phyloP scores from a whole-genome alignment of 2,888 invertebrate species.

The Leuctra nigra region DNA sequence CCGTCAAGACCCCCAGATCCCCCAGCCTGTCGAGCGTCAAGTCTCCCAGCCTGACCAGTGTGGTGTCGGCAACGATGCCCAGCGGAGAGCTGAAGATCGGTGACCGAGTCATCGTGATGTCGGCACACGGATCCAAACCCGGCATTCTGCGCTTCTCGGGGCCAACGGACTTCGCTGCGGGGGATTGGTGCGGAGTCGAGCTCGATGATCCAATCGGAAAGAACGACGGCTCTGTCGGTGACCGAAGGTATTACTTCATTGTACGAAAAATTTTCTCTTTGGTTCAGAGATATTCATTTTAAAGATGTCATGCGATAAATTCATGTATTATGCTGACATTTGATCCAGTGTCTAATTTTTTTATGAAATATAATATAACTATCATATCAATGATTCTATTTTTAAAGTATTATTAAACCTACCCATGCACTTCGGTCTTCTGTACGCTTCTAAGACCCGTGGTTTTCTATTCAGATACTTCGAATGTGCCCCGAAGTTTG shows the following conservation, averaged over 20 bases:
- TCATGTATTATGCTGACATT: too few relatives aligned
- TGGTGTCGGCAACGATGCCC: conserved; percentile 29
- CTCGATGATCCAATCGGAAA: conserved; percentile 90
- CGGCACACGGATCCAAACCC: conserved; percentile 82
- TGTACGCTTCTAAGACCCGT: too few relatives aligned
- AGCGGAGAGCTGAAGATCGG: conserved; percentile 68
- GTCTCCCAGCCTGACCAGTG: conserved; percentile 20
- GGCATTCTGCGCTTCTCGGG: conserved; percentile 84
- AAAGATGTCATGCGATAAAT: too few relatives aligned
- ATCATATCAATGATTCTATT: too few relatives aligned
- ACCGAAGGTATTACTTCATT: too few relatives aligned
- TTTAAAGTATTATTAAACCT: too few relatives aligned
- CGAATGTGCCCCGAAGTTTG: conserved; percentile 82
- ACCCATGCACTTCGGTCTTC: too few relatives aligned
- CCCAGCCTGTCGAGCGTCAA: conserved; percentile 35
- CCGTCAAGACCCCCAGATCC: too few relatives aligned
- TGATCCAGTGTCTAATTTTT: too few relatives aligned
- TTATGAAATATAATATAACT: too few relatives aligned
- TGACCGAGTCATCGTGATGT: conserved; percentile 78
- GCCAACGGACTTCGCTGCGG: conserved; percentile 81
- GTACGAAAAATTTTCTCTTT: too few relatives aligned
- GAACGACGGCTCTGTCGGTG: conserved; percentile 92
- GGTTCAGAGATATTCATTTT: too few relatives aligned
- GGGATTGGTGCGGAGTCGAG: conserved; percentile 95
- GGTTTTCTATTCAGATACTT: conserved; percentile 86